Conservation (phyloP, 2,888 invertebrate species). For the Scaptomyza cyrtandrae region DNA sequence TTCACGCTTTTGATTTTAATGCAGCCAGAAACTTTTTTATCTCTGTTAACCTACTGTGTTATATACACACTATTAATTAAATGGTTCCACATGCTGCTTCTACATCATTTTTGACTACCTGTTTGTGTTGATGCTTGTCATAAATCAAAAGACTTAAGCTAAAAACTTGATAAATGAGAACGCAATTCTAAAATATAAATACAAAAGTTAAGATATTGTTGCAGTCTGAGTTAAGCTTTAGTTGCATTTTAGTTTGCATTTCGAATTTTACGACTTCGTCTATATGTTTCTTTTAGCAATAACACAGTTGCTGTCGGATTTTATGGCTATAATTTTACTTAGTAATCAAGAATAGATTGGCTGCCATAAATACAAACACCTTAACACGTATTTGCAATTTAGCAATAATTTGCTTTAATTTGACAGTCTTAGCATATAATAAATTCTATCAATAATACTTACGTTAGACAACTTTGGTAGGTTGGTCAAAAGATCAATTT, state of each 20-base stretch:
- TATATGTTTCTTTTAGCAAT: not conserved
- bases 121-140: not conserved
- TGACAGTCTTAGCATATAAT: conserved; percentile 60
- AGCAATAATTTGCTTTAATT: conserved; percentile 49
- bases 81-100: conserved; percentile 53
- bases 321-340: not conserved
- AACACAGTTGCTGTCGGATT: conserved; percentile 22
- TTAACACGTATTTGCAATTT: conserved; percentile 34
- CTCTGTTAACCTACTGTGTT: conserved; percentile 8
- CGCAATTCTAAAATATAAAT: not conserved
- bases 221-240: not conserved
- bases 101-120: not conserved
- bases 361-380: conserved; percentile 39
- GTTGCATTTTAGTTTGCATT: not conserved
- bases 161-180: conserved; percentile 28
- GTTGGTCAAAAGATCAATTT: conserved; percentile 63
- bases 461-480: conserved; percentile 30
- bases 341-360: conserved; percentile 43
- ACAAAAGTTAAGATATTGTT: not conserved
- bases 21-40: conserved; percentile 17
- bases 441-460: conserved; percentile 32
- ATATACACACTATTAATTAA: conserved; percentile 42
- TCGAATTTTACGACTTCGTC: not conserved
- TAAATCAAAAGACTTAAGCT: conserved; percentile 51
- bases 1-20: conserved; percentile 58